Evolutionary conservation across 2,888 invertebrate genomes (phyloP), one percentile per base, ranked within the genome.

Genomic region (Tachina lurida): DNA sequence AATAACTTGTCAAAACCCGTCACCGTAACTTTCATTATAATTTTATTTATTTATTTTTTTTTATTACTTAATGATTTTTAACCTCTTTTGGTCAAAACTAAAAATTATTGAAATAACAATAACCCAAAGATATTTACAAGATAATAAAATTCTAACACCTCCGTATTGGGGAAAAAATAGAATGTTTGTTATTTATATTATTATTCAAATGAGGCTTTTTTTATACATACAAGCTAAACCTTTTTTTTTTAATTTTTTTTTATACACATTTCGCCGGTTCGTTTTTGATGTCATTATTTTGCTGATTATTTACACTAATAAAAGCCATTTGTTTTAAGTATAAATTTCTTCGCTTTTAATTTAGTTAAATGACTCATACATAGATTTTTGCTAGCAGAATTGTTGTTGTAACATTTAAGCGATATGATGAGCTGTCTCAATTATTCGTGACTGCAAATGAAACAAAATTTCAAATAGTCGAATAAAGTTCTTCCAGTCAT

Each of bases 291-390:
- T 22, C 74, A 31, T 15, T 49, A 47, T 3, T 63, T 63, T 65
- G n/a, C 63, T 65, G 49, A 79, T 79, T 73, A 73, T 65, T 71
- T 71, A 49, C 63, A 58, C 47, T 39, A 73, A 70, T 43, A 78
- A 68, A 49, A 63, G 47, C 10, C 52, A 62, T 39, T 47, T 71
- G n/a, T 1, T 74, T 54, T 22, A 43, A 63, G 41, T 54, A 39
- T n/a, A 31, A 67, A 49, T 17, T 7, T 31, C 31, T 31, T 31
- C 31, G 31, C 7, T 76, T 47, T 76, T 47, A 15, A 49, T 67
- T 76, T 68, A 41, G 58, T 68, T 47, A 3, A 62, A 60, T 77
- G 77, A 77, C n/a, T 76, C 76, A 76, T 39, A 13, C 67, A 76
- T 39, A 13, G 15, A 13, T 39, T 45, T 76, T 65, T 67, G 10